Base-by-base conservation (phyloP, 2,113 vertebrate species). In the Melospiza melodia region DNA sequence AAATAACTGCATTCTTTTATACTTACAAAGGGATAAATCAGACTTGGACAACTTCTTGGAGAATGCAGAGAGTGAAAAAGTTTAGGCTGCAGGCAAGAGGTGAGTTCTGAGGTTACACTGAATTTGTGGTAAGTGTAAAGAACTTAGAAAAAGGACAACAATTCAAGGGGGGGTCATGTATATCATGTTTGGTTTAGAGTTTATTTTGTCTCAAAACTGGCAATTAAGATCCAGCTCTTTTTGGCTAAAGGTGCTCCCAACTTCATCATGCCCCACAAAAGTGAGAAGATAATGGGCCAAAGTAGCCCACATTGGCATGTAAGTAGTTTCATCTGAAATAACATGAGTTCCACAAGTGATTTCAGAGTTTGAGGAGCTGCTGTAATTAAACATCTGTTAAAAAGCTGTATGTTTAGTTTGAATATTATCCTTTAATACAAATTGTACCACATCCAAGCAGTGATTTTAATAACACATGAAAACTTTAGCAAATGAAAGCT, bases 371-470 rank as follows among this genome's bases (percentile, higher is more conserved):
- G 88, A 83, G 91, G 72, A 92, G 72, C 67, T 95, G 96, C 94
- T 92, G 51, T 59, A 87, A 94, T 93, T 97, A 98, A 97, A 97
- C 97, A 98, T 98, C 97, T 98, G 98, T 94, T 94, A 97, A 96
- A 95, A 97, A 98, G 97, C 97, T 97, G 98, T 91, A 51, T 93
- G 84, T 94, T 96, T 96, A 41, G 94, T 93, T 96, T 94, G 62
- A 93, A 88, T 97, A 94, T 95, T 96, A 91, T 96, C 92, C 76
- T 89, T 88, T 88, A 95, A 95, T 93, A 94, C 93, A 30, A 81
- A 95, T 94, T 96, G 88, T 95, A 90, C 90, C 90, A 66, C 82
- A 91, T 94, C 96, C 97, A 98, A 97, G 61, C 87, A 74, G 16
- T 84, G 94, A 96, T 97, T 98, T 97, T 97, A 97, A 97, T 93